Percentiles rank a stretch among this genome's conserved stretches.
Conservation (phyloP, 2,113 vertebrate genomes). For the Apteryx mantelli region DNA sequence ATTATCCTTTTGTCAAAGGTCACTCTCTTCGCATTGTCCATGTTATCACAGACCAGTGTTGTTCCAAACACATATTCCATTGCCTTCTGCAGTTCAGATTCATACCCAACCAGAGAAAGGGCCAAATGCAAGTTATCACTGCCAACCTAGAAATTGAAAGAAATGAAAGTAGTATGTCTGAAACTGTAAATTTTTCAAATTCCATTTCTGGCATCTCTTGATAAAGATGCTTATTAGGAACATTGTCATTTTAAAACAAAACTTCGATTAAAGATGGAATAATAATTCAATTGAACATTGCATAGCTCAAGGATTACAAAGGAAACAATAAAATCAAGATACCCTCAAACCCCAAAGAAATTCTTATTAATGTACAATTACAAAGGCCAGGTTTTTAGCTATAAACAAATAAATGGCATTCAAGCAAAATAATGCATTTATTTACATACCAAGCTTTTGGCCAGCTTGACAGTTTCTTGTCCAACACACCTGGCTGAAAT, state of each 20-base stretch:
- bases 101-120: constrained; percentile 86
- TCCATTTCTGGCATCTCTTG: background rate
- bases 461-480: constrained; percentile 75
- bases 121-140: constrained; percentile 83
- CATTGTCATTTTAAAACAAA: background rate
- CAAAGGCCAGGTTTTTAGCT: background rate
- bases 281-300: background rate
- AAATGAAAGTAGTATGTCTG: background rate
- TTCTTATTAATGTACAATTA: background rate
- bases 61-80: constrained; percentile 97
- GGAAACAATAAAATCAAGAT: background rate
- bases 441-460: constrained; percentile 87
- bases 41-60: constrained; percentile 87
- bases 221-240: background rate
- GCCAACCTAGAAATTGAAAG: constrained; percentile 81
- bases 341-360: background rate
- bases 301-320: background rate
- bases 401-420: background rate
- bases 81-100: constrained; percentile 89
- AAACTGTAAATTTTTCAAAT: background rate
- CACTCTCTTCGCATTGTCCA: constrained; percentile 93
- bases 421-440: background rate
- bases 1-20: constrained; percentile 91
- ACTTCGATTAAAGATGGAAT: background rate
- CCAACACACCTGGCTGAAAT: constrained; percentile 86